Conservation (phyloP, 2,888 invertebrate species). For the Mechanitis messenoides region DNA sequence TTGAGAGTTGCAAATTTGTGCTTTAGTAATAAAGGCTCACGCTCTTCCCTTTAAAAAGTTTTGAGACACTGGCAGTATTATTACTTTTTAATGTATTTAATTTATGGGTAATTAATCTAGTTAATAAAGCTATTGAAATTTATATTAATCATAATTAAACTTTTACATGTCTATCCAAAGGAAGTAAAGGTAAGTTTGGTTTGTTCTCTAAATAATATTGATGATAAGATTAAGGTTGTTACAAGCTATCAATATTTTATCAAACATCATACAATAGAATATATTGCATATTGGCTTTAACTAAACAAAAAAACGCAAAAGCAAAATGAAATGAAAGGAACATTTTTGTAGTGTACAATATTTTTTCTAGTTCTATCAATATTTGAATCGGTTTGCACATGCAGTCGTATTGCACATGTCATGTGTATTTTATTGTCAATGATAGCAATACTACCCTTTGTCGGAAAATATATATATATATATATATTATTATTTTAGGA, state of each 20-base stretch:
- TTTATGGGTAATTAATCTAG: background rate
- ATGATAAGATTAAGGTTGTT: background rate
- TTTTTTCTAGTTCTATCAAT: conserved; percentile 7
- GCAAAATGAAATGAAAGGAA: background rate
- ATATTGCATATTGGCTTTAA: too few species aligned
- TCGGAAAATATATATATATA: too few species aligned
- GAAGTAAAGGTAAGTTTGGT: conserved; percentile 29
- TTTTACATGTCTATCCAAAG: conserved; percentile 31
- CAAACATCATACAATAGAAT: too few species aligned
- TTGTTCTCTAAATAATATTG: background rate
- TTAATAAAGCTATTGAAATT: background rate
- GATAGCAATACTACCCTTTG: too few species aligned
- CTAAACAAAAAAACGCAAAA: background rate
- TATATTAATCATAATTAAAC: background rate
- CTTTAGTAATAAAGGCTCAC: conserved; percentile 38
- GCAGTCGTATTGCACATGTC: conserved; percentile 1
- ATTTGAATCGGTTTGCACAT: conserved; percentile 3
- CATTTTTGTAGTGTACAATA: background rate
- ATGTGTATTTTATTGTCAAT: background rate
- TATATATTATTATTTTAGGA: too few species aligned
- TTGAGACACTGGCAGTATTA: conserved; percentile 3
- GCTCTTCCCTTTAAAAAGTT: conserved; percentile 17
- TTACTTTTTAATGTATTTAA: background rate
- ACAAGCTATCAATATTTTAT: too few species aligned
- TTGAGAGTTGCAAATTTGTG: conserved; percentile 48